Base-by-base conservation (phyloP, 2,113 vertebrate species). In the Corydoras sp. region DNA sequence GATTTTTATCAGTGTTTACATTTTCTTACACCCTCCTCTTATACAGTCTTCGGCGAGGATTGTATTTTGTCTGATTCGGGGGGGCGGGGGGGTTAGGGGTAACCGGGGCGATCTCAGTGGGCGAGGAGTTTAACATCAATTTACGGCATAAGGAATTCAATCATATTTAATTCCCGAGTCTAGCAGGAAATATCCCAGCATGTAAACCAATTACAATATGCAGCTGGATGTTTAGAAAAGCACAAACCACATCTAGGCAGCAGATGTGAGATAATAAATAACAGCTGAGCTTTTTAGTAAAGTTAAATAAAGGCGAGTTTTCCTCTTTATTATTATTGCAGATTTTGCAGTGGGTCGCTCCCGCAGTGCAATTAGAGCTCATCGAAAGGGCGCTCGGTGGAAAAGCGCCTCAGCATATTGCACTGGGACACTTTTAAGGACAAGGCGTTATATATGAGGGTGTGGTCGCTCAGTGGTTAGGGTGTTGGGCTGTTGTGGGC, bases 1-100 rank as follows among this genome's bases (percentile, higher is more conserved):
- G 80, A 84, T 83, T 80, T 60, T 72, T 79, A 82, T 83, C 80
- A 62, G 72, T 68, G 75, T 78, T 82, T 78, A 68, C 77, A 81
- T 81, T 75, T 68, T 69, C 71, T 80, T 82, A 74, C 72, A 50
- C 35, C 77, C 69, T 75, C 10, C 30, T 63, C 68, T 24, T 70
- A 65, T 15, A 13, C 18, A 56, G 11, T 66, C 77, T 81, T 81
- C 77, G 64, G 9, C 56, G 63, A 60, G 14, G 69, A 82, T 82
- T 68, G 75, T 74, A 82, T 86, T 80, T 79, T 53, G 50, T 59
- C 54, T 71, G 66, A 70, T 49, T 67, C 48, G 35, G 5, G 43
- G 73, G 68, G 61, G 61, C 56, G 56, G 49, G 31, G n/a, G n/a
- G n/a, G n/a, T n/a, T n/a, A n/a, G n/a, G n/a, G 53, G 15, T 58